A percentile compares a stretch with the other conserved stretches of the same genome.
phyloP scores from a whole-genome alignment of 2,113 vertebrate genomes.

The Paraplagusia blochii region DNA sequence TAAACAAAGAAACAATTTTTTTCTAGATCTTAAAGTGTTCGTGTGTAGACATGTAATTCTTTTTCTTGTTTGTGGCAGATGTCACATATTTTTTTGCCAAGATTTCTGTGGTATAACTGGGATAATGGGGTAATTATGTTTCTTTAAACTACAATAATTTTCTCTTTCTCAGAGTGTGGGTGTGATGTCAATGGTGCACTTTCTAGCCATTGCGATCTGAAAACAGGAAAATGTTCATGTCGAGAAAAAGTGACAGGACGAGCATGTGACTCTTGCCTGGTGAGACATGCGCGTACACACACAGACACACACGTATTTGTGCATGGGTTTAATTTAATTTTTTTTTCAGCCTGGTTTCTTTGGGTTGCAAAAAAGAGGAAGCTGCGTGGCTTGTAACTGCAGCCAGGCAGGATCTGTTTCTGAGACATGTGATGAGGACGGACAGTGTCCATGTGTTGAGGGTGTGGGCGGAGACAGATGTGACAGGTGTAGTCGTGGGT shows the following conservation, averaged over 20 bases:
- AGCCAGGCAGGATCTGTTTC: constrained; percentile 77
- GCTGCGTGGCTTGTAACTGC: constrained; percentile 84
- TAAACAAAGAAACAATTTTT: too few species aligned
- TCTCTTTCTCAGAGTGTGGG: constrained; percentile 75
- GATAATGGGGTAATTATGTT: too few species aligned
- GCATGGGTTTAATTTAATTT: too few species aligned
- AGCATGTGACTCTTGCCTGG: constrained; percentile 85
- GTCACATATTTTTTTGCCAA: too few species aligned
- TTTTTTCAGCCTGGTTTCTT: constrained; percentile 80
- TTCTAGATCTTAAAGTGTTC: too few species aligned
- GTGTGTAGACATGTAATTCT: too few species aligned
- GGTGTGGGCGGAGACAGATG: constrained; percentile 84
- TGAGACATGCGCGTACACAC: constrained; percentile 46
- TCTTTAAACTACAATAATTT: background rate
- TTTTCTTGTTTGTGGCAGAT: too few species aligned
- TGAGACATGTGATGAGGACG: constrained; percentile 74
- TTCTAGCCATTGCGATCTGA: constrained; percentile 78
- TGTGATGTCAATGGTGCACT: constrained; percentile 81
- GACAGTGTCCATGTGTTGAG: constrained; percentile 79
- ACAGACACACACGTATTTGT: background rate
- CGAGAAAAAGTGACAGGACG: constrained; percentile 79
- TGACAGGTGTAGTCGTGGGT: constrained; percentile 81
- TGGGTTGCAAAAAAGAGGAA: constrained; percentile 73
- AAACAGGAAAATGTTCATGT: constrained; percentile 84
- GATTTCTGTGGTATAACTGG: too few species aligned